Evolutionary conservation across 37 sponge, comb jelly and placozoan species (phyloP).

Genomic region (Amphimedon queenslandica): DNA sequence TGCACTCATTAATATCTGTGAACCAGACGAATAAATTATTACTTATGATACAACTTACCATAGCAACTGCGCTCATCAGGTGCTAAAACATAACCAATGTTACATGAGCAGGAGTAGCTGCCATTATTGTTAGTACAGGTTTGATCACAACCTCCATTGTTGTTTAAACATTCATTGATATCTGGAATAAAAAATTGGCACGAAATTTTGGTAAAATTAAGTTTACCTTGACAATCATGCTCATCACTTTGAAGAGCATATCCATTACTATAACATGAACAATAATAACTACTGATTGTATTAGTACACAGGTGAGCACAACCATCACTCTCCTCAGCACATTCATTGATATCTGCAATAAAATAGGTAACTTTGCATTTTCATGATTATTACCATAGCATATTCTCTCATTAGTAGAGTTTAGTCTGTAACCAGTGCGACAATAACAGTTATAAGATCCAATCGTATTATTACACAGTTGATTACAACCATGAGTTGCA

Average conservation of each 20-base stretch:
- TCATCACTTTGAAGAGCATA: constrained; percentile 22
- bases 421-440: too few species aligned
- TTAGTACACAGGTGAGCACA: constrained; percentile 41
- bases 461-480: too few species aligned
- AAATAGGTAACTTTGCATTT: not conserved
- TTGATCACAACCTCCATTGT: too few species aligned
- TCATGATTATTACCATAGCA: not conserved
- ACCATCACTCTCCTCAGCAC: constrained; percentile 18
- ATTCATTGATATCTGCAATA: constrained; percentile 37
- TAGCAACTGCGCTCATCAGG: constrained; percentile 5
- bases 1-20: not conserved
- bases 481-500: too few species aligned
- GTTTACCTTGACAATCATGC: constrained; percentile 20
- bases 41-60: too few species aligned
- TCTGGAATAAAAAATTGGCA: too few species aligned
- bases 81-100: not conserved
- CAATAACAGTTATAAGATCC: too few species aligned
- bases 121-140: constrained; percentile 14
- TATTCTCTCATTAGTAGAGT: too few species aligned
- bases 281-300: constrained; percentile 2
- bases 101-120: constrained; percentile 19
- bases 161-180: not conserved
- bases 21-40: too few species aligned
- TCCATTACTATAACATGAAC: constrained; percentile 32
- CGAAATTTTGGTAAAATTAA: too few species aligned